phyloP scores from a whole-genome alignment of 2,888 invertebrate genomes.

The Chrysina gloriosa region DNA sequence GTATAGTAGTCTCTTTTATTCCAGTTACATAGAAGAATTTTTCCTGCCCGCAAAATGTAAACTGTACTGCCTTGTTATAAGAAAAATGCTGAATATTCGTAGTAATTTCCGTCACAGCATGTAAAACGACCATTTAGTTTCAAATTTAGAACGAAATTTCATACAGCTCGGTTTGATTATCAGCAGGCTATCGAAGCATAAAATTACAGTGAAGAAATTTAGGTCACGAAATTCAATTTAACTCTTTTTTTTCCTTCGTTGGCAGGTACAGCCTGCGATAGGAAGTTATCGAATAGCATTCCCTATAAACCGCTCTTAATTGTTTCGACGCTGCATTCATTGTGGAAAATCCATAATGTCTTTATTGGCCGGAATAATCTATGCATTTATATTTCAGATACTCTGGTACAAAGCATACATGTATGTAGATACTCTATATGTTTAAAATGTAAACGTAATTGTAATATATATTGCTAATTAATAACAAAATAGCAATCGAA shows the following conservation, averaged over 20 bases:
- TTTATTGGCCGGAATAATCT: too few relatives aligned
- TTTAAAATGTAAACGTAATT: too few relatives aligned
- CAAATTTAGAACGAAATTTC: constrained; percentile 16
- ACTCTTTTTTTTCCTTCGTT: constrained; percentile 7
- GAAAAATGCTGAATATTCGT: background rate
- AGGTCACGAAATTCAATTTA: constrained; percentile 29
- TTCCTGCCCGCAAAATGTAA: background rate
- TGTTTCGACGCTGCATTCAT: background rate
- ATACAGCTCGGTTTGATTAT: background rate
- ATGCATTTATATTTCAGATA: too few relatives aligned
- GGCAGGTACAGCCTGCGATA: constrained; percentile 5
- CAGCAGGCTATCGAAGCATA: constrained; percentile 1
- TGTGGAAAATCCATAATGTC: background rate
- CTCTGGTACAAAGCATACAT: too few relatives aligned
- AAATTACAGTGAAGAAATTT: constrained; percentile 22
- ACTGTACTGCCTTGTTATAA: background rate
- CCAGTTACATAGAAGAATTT: background rate
- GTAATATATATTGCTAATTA: too few relatives aligned
- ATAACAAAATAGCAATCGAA: too few relatives aligned
- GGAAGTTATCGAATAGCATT: constrained; percentile 5
- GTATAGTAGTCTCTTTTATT: background rate
- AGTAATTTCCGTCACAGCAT: background rate
- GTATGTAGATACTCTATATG: too few relatives aligned
- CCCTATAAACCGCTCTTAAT: background rate
- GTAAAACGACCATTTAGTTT: background rate